Base-by-base conservation (phyloP, 2,113 vertebrate species). In the Syngnathus scovelli region DNA sequence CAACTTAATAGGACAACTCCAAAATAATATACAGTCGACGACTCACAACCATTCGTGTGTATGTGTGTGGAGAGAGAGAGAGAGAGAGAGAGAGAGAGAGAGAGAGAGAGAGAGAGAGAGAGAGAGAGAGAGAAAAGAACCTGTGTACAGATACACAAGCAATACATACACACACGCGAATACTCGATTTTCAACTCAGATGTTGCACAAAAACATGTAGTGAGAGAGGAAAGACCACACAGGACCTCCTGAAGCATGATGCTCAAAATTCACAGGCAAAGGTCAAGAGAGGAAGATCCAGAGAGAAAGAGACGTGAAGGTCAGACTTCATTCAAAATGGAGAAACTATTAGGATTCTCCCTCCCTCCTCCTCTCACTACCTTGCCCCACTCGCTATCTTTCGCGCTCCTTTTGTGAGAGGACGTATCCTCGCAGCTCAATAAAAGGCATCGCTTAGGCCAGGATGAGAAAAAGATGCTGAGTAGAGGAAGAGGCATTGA, bases 251-350 rank as follows among this genome's bases (percentile, higher is more conserved):
- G 68, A 66, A 78, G 71, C 56, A 46, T 69, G 67, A 75, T 4
- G 18, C 67, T 79, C 61, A 75, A 72, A 49, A 83, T 79, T 71
- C 65, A 78, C 59, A 71, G 72, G 56, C 74, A 62, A 61, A 61
- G 62, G 61, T n/a, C 13, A 67, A 65, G 61, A 70, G 52, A 67
- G 60, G 49, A 1, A 58, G 68, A 76, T 76, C 33, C 67, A 49
- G 59, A 74, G 21, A 68, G 72, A 77, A 73, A 72, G 69, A 83
- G 76, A 86, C 62, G 48, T 85, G 83, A 88, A 85, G 86, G 86
- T 86, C 85, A 87, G 81, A 81, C 83, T 85, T 87, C 78, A 83
- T 85, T 86, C 81, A 86, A 86, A 84, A 88, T 87, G 77, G 83
- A 82, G 80, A 87, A 85, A 83, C 84, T 76, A 75, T 82, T 74